These are phyloP conservation scores for Alces alces DNA, from an alignment of 2,113 vertebrate genomes.

Conservation along the genomic window DNA sequence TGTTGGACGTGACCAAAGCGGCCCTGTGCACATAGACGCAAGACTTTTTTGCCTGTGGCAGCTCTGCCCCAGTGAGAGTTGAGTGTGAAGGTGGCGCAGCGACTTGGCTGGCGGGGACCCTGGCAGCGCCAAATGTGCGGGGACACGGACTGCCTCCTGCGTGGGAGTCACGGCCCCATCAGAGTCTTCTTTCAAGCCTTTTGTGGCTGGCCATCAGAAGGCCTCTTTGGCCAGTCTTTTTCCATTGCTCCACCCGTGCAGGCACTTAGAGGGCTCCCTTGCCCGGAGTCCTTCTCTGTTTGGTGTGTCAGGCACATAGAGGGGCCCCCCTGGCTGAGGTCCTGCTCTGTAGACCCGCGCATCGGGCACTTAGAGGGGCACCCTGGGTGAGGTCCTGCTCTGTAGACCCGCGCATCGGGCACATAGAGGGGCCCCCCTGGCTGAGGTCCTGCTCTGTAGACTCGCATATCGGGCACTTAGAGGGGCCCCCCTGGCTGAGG, in stretches of 20 bases:
- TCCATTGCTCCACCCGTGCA: not conserved
- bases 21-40: not conserved
- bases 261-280: not conserved
- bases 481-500: not conserved
- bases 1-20: not conserved
- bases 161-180: not conserved
- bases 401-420: too few relatives aligned
- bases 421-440: not conserved
- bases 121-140: not conserved
- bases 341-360: accelerated
- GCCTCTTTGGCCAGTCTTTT: not conserved
- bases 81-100: not conserved
- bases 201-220: not conserved
- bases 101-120: not conserved
- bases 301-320: not conserved
- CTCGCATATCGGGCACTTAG: accelerated
- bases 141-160: not conserved
- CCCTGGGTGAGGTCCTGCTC: too few relatives aligned
- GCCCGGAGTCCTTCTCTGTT: not conserved
- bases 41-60: not conserved
- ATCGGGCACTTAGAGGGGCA: not conserved
- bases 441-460: not conserved
- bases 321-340: not conserved
- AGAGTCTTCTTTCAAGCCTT: not conserved
- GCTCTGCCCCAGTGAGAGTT: not conserved